Evolutionary conservation across 1,140 invertebrate species (phyloP), one percentile per base, ranked within the genome.

Genomic region (Temnothorax curvispinosus): DNA sequence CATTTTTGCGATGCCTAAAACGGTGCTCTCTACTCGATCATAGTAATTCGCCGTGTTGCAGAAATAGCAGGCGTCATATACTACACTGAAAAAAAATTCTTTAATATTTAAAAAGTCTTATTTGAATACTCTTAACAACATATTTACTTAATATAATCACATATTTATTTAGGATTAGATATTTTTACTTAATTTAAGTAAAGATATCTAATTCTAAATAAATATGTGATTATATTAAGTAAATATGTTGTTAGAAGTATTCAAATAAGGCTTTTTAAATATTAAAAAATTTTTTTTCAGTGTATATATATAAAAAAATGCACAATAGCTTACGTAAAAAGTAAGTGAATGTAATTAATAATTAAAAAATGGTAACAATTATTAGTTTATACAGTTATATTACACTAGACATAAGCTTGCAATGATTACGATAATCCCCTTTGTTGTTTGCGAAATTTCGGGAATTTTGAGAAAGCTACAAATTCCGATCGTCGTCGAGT

Each of bases 1-100:
- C 50, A 69, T 71, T 81, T 81, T 81, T 81, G 32, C 41, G 15
- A 41, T 21, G 35, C 35, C 62, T 44, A 47, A 67, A 80, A 67
- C 44, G 41, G 56, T 41, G 44, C n/a, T 35, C n/a, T 35, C 35
- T 4, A 21, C 18, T 62, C 32, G 56, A 64, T 38, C 62, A 47
- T 32, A 64, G 38, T 78, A 77, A 74, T 21, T 74, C n/a, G 52
- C 18, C n/a, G 41, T 41, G 76, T 52, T 13, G 38, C n/a, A 71
- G 56, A 81, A 81, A n/a, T 62, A 56, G 21, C 47, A 13, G 9
- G 6, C 21, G 8, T 18, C 38, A 47, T n/a, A 3, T n/a, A 21
- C 21, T 21, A 21, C 21, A 21, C 21, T 21, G 21, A 21, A 21
- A 21, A 21, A 21, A 21, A 21, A 21, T 0, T 21, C n/a, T 21